Conservation (phyloP, 2,888 invertebrate species). For the Auanema sp. region DNA sequence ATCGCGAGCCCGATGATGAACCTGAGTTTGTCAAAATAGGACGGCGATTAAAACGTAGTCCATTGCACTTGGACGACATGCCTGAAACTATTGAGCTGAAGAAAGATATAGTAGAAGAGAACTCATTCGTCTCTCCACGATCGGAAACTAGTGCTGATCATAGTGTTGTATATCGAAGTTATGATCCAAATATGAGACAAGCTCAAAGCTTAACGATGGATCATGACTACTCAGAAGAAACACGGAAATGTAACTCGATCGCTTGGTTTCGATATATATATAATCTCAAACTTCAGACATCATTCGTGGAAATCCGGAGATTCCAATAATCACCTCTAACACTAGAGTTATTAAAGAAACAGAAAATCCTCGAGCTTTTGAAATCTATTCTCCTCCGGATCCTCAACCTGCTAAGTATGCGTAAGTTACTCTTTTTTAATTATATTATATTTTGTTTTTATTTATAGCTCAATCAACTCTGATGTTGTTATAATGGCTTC, state of each 20-base stretch:
- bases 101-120: not conserved
- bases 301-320: not conserved
- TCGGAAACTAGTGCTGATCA: not conserved
- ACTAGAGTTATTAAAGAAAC: not conserved
- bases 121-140: not conserved
- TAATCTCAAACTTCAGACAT: not conserved
- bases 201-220: not conserved
- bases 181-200: conserved; percentile 3
- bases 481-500: too few relatives aligned
- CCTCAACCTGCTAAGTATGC: not conserved
- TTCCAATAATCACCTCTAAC: not conserved
- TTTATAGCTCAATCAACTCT: too few relatives aligned
- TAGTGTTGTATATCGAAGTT: not conserved
- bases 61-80: conserved; percentile 4
- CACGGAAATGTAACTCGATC: not conserved
- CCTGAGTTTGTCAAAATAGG: conserved; percentile 22
- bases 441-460: too few relatives aligned
- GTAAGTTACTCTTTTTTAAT: not conserved
- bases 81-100: not conserved
- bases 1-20: conserved; percentile 9
- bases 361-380: not conserved
- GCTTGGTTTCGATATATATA: not conserved
- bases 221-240: not conserved
- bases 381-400: conserved; percentile 4
- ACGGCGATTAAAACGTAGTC: conserved; percentile 9